Conservation (phyloP, 2,888 invertebrate species). For the Blomia tropicalis region DNA sequence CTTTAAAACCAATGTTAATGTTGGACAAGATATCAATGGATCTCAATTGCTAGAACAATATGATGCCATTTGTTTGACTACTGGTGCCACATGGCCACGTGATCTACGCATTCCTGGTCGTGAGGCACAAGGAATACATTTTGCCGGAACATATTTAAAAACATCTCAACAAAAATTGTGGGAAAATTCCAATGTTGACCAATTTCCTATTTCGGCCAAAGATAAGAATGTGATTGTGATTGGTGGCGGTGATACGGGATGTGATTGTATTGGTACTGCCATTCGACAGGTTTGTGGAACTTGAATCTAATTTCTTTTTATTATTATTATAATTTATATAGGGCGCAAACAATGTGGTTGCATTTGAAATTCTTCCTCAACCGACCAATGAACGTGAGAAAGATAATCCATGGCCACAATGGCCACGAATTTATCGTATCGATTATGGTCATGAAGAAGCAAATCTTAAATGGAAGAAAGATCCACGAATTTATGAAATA, state of each 20-base stretch:
- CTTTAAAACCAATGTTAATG: slow-evolving; percentile 74
- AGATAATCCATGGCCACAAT: slow-evolving; percentile 98
- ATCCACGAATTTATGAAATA: slow-evolving; percentile 82
- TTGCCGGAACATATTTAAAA: slow-evolving; percentile 93
- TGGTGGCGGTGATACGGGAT: slow-evolving; percentile 75
- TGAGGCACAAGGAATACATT: slow-evolving; percentile 78
- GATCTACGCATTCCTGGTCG: slow-evolving; percentile 59
- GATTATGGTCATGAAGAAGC: slow-evolving; percentile 99
- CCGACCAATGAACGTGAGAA: slow-evolving; percentile 60
- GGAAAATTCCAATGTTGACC: not conserved
- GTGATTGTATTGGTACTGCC: slow-evolving; percentile 63
- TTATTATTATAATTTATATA: slow-evolving; percentile 37
- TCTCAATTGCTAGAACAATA: slow-evolving; percentile 46
- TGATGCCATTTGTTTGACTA: slow-evolving; percentile 73
- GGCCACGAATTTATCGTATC: slow-evolving; percentile 85
- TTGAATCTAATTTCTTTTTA: not conserved
- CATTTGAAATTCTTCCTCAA: slow-evolving; percentile 91
- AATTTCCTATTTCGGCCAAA: slow-evolving; percentile 52
- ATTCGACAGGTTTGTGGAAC: not conserved
- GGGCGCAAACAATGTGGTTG: slow-evolving; percentile 77
- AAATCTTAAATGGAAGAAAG: slow-evolving; percentile 52
- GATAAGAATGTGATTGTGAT: slow-evolving; percentile 88
- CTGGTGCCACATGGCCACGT: slow-evolving; percentile 91
- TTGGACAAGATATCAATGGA: slow-evolving; percentile 76
- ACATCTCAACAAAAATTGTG: slow-evolving; percentile 69